Conservation (phyloP, 53 echinoderm and acorn worm species). For the Hippasteria phrygiana region DNA sequence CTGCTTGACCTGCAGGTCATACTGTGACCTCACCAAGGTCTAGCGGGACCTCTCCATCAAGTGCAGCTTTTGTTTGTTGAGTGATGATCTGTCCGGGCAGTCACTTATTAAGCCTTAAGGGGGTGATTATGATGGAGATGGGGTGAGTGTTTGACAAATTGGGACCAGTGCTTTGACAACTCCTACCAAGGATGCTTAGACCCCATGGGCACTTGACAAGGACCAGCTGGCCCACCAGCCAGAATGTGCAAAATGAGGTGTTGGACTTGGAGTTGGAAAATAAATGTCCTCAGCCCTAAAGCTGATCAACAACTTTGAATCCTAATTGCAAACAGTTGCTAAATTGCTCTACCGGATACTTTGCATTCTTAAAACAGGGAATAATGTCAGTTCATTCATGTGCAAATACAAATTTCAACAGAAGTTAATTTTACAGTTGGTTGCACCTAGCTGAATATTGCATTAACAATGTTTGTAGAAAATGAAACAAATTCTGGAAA, state of each 20-base stretch:
- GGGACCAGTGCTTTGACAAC: constrained; percentile 27
- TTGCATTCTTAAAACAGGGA: no score
- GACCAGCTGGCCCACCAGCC: not conserved
- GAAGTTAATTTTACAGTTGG: no score
- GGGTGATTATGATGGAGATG: not conserved
- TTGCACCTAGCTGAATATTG: no score
- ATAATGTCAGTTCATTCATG: no score
- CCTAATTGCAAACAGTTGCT: no score
- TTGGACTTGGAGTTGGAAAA: no score
- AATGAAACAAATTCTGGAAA: no score
- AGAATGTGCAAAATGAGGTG: not conserved
- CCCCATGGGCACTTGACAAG: not conserved
- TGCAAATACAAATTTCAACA: no score
- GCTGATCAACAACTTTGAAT: no score
- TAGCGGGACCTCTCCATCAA: not conserved
- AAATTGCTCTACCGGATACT: no score
- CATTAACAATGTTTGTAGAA: no score
- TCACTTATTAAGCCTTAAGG: not conserved
- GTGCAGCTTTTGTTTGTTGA: not conserved
- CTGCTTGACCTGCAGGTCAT: not conserved
- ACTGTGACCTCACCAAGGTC: not conserved
- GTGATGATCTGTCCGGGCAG: not conserved
- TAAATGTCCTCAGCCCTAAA: no score
- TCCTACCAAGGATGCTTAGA: not conserved
- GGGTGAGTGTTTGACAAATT: constrained; percentile 14